Conservation (phyloP, 2,797 vertebrate species). For the Lepidocolaptes lacrymiger region DNA sequence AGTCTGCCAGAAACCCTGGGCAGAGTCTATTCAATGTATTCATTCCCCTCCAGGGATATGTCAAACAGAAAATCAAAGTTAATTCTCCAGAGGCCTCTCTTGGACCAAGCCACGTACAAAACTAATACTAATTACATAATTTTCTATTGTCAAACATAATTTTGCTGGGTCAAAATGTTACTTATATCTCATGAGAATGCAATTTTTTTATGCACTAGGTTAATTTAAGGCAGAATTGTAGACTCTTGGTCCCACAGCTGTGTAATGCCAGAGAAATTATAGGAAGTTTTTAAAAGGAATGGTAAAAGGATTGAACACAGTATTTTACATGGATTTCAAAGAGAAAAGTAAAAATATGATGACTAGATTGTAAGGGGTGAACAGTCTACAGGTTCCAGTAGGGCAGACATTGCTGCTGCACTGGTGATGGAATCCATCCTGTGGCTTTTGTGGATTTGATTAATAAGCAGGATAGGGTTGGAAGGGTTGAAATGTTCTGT, state of each 20-base stretch:
- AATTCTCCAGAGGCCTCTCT: neutral
- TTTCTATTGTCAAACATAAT: neutral
- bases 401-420: neutral
- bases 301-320: neutral
- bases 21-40: neutral
- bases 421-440: neutral
- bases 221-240: neutral
- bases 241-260: neutral
- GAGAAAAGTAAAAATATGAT: neutral
- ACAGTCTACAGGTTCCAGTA: neutral
- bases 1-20: neutral
- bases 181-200: neutral
- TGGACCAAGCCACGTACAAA: neutral
- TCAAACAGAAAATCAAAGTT: neutral
- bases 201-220: neutral
- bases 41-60: neutral
- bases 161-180: neutral
- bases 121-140: neutral
- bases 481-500: neutral
- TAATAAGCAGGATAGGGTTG: neutral
- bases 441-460: neutral
- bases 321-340: neutral
- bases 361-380: neutral
- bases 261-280: neutral
- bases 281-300: neutral